Conservation (phyloP, 2,113 vertebrate genomes). For the Dendropsophus ebraccatus region DNA sequence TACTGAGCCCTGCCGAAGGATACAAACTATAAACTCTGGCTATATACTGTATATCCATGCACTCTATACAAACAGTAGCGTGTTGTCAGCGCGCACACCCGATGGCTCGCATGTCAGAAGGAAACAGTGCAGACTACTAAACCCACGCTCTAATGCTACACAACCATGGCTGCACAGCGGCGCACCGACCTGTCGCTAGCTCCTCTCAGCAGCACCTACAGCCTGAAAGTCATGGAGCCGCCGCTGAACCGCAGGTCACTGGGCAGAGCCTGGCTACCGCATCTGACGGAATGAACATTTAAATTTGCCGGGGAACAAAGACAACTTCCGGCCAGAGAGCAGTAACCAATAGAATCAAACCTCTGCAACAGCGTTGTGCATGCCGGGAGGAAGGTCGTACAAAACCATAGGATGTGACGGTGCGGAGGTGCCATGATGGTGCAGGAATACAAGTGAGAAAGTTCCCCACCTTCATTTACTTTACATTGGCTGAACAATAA, state of each 20-base stretch:
- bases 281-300: constrained; percentile 19
- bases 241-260: neutral
- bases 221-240: neutral
- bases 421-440: neutral
- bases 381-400: constrained; percentile 46
- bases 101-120: too few relatives aligned
- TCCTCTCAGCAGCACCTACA: neutral
- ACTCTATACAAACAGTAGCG: too few relatives aligned
- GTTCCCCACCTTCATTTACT: too few relatives aligned
- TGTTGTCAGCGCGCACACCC: too few relatives aligned
- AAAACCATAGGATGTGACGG: neutral
- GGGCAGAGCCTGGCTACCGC: too few relatives aligned
- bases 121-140: too few relatives aligned
- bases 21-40: too few relatives aligned
- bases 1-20: too few relatives aligned
- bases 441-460: neutral
- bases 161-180: neutral
- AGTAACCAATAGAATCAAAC: constrained; percentile 39
- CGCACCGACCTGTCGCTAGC: constrained; percentile 8
- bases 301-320: constrained; percentile 54
- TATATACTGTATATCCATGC: too few relatives aligned
- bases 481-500: too few relatives aligned
- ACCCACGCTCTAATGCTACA: neutral
- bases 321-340: constrained; percentile 18
- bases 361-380: neutral